Evolutionary conservation across 30 jellyfish, hydroid and myxozoan genomes (phyloP).

Genomic region (Aurelia coerulea): DNA sequence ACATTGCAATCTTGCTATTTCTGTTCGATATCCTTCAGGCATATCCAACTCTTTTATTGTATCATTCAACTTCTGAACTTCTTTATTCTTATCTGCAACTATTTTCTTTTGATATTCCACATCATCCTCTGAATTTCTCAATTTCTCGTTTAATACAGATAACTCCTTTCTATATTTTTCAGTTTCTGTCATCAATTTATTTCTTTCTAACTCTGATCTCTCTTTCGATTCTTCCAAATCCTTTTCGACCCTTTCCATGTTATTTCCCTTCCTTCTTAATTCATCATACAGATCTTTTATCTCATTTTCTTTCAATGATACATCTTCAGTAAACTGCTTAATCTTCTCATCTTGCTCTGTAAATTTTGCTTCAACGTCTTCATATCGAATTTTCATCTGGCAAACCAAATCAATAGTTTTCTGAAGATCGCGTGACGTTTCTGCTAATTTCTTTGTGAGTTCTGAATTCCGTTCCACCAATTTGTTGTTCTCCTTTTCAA

Average conservation of each 20-base stretch:
- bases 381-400: slow-evolving; percentile 35
- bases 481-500: slow-evolving; percentile 1
- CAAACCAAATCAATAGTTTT: slow-evolving; percentile 15
- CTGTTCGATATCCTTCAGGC: background rate
- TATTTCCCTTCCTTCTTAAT: background rate
- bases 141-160: background rate
- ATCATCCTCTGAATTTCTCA: background rate
- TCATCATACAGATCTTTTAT: background rate
- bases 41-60: background rate
- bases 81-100: background rate
- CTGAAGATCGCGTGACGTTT: slow-evolving; percentile 22
- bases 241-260: background rate
- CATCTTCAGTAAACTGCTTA: background rate
- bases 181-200: background rate
- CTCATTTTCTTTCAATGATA: slow-evolving; percentile 1
- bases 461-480: slow-evolving; percentile 11
- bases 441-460: background rate
- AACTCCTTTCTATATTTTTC: background rate
- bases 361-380: slow-evolving; percentile 17
- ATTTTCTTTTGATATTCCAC: background rate
- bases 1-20: background rate
- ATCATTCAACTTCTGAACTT: background rate
- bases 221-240: background rate
- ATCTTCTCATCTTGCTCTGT: slow-evolving; percentile 31
- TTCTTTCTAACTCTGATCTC: background rate